These are phyloP conservation scores for Pyrocephalus nanus DNA, from an alignment of 2,797 vertebrate species.

Conservation along the genomic window DNA sequence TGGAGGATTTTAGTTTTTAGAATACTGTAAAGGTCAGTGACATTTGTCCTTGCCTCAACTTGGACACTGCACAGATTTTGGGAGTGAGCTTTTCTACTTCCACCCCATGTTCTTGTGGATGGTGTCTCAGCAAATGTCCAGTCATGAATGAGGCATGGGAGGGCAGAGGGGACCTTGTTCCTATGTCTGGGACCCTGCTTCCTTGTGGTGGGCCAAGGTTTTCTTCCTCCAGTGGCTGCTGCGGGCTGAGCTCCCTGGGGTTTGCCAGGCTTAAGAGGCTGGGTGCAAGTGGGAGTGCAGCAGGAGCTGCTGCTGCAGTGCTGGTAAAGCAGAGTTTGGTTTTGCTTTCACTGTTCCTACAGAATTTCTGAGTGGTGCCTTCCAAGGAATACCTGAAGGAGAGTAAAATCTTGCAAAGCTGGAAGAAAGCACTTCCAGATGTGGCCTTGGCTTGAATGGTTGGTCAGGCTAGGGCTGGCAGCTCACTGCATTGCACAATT, in stretches of 20 bases:
- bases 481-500: background rate
- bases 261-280: background rate
- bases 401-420: background rate
- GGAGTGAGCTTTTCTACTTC: background rate
- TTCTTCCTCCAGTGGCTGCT: background rate
- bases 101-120: fast-evolving
- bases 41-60: slow-evolving; percentile 2
- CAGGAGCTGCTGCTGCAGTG: background rate
- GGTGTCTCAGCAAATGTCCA: fast-evolving
- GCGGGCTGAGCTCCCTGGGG: background rate
- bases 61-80: background rate
- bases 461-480: background rate
- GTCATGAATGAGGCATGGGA: fast-evolving
- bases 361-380: background rate
- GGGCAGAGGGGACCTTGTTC: background rate
- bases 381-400: background rate
- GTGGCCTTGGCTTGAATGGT: background rate
- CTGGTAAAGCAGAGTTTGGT: background rate
- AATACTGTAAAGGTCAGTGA: background rate
- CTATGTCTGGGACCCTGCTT: background rate
- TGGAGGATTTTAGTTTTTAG: background rate
- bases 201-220: background rate
- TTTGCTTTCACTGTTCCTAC: fast-evolving
- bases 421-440: background rate
- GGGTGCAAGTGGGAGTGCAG: background rate